Conservation (phyloP, 2,797 vertebrate genomes). For the Centroberyx gerrardi region DNA sequence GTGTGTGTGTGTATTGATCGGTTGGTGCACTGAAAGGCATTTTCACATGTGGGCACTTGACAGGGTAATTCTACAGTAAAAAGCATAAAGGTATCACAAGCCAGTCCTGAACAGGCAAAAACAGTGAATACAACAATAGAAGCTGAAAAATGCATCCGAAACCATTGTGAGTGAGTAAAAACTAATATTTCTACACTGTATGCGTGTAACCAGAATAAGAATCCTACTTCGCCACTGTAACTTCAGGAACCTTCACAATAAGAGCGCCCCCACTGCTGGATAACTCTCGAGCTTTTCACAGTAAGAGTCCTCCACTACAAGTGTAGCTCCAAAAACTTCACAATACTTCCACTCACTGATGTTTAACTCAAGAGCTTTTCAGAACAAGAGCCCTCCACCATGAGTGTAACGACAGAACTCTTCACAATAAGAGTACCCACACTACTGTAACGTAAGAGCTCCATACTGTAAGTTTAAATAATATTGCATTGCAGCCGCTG, state of each 20-base stretch:
- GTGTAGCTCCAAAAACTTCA: conserved; percentile 30
- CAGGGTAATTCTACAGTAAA: conserved; percentile 48
- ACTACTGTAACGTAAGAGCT: conserved; percentile 16
- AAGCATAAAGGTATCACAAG: conserved; percentile 49
- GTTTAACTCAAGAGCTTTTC: conserved; percentile 1
- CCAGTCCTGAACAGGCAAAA: conserved; percentile 25
- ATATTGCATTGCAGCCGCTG: conserved; percentile 73
- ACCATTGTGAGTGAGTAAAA: neutral
- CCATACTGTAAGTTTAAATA: conserved; percentile 50
- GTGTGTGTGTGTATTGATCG: conserved; percentile 19
- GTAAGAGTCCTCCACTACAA: conserved; percentile 55
- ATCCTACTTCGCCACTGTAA: conserved; percentile 24
- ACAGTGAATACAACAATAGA: conserved; percentile 34
- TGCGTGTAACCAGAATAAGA: conserved; percentile 22
- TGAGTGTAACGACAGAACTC: conserved; percentile 5
- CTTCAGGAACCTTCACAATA: conserved; percentile 51
- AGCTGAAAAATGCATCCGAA: conserved; percentile 21
- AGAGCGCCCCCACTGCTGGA: conserved; percentile 28
- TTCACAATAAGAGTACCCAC: neutral
- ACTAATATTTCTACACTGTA: conserved; percentile 44
- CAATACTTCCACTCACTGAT: conserved; percentile 31
- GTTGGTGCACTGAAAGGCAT: conserved; percentile 46
- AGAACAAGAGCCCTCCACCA: conserved; percentile 5
- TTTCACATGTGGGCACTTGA: conserved; percentile 50
- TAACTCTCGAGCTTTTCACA: conserved; percentile 63